Evolutionary conservation across 2,113 vertebrate genomes (phyloP).

Genomic region (Laticauda laticaudata): DNA sequence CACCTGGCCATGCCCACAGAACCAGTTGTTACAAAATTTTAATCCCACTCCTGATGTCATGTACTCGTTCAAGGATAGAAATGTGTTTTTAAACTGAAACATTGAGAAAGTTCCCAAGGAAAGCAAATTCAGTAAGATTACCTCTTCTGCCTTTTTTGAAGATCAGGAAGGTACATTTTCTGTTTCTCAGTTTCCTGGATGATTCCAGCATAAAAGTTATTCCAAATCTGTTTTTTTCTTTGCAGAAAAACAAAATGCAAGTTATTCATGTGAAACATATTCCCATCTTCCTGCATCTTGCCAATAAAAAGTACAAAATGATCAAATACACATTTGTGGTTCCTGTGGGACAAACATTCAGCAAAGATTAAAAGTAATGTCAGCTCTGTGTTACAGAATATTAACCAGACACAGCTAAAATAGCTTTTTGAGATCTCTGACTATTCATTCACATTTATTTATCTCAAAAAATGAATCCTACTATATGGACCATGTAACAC

Average conservation of each 20-base stretch:
- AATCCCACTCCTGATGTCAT: background rate
- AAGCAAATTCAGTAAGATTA: background rate
- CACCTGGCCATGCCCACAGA: too few species aligned
- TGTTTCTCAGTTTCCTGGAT: background rate
- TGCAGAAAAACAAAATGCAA: conserved; percentile 16
- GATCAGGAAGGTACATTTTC: background rate
- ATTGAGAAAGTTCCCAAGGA: background rate
- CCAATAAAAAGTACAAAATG: conserved; percentile 19
- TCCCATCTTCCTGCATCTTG: background rate
- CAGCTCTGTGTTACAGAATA: conserved; percentile 10
- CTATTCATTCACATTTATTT: conserved; percentile 16
- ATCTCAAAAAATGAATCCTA: background rate
- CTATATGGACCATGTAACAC: background rate
- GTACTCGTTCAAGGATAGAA: background rate
- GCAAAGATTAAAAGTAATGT: conserved; percentile 22
- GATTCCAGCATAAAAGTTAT: background rate
- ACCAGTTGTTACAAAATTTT: too few species aligned
- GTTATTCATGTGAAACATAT: background rate
- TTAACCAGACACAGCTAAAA: conserved; percentile 25
- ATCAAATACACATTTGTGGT: background rate
- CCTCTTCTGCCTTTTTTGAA: background rate
- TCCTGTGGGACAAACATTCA: background rate
- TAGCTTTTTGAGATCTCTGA: background rate
- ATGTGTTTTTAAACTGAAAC: conserved; percentile 3
- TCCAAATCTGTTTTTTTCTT: background rate